Base-by-base conservation (phyloP, 1,140 invertebrate species). In the Archivesica marissinica region DNA sequence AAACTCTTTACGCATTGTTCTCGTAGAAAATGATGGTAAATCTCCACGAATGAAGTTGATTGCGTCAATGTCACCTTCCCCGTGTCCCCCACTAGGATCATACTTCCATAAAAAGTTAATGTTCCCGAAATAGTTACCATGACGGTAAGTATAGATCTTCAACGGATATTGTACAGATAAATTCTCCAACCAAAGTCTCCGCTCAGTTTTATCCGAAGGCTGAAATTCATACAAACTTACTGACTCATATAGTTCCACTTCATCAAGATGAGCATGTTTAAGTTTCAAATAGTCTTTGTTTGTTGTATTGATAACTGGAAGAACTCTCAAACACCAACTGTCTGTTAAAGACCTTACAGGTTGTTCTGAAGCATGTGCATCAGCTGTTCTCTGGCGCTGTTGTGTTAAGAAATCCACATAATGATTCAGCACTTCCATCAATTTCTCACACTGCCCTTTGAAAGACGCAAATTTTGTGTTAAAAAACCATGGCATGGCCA, bases 1-100 rank as follows among this genome's bases (percentile, higher is more conserved):
- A 39, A 80, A 86, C 4, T 79, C 61, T 66, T 30, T 86, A 38
- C 76, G n/a, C 76, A 86, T 80, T 39, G 47, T 35, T 25, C 84
- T 77, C 23, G 84, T 75, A 33, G 84, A 44, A 80, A 38, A 86
- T 44, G 38, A 47, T 11, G 83, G 61, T 9, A 85, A 20, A 38
- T 33, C 28, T 13, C 1, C 25, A 20, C 54, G 50, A 33, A 75
- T 52, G 7, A 30, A 23, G 35, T 30, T 75, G 20, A 75, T 52
- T 1, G 54, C 11, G 0, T 47, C 4, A 1, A 52, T 20, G 38
- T 75, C 47, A 38, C 54, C 70, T 6, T 3, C 9, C n/a, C 38
- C 25, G 25, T 3, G 20, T 17, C 41, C 0, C 1, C 7, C 11
- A 2, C 0, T 0, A 30, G 35, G 7, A 23, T 72, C 41, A 47